A percentile compares a stretch with the other conserved stretches of the same genome.
Evolutionary conservation across 2,113 vertebrate genomes (phyloP).

Genomic region (Fulica atra): DNA sequence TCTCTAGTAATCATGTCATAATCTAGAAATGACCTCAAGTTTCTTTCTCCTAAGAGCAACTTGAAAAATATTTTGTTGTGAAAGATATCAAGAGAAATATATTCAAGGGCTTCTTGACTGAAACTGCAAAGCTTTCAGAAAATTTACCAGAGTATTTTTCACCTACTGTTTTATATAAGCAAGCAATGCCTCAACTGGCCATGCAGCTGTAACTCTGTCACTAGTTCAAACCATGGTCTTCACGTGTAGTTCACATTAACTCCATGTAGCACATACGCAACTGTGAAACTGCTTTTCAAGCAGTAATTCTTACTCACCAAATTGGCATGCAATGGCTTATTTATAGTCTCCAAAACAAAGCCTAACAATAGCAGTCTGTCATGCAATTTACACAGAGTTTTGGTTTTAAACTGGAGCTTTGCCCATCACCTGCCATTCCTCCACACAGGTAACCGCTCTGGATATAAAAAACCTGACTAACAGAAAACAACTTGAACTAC

Average conservation of each 20-base stretch:
- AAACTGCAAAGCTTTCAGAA: neutral
- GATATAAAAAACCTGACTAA: neutral
- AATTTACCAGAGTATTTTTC: neutral
- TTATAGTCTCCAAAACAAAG: slow-evolving; percentile 51
- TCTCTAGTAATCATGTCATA: neutral
- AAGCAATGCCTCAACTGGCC: neutral
- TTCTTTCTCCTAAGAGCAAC: neutral
- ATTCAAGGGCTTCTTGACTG: neutral
- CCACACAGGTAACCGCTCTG: neutral
- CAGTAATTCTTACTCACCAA: slow-evolving; percentile 31
- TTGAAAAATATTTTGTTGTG: neutral
- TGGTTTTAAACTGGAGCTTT: neutral
- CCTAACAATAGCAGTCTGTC: neutral
- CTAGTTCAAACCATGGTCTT: neutral
- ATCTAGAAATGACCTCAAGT: neutral
- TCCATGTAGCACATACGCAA: neutral
- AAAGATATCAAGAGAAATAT: neutral
- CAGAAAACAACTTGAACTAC: neutral
- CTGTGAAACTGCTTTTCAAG: neutral
- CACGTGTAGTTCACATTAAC: neutral
- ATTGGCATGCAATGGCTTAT: slow-evolving; percentile 30
- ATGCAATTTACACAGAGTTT: neutral
- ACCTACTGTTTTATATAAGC: neutral
- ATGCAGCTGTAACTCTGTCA: neutral
- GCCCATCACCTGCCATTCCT: neutral